Conservation (phyloP, 2,797 vertebrate genomes). For the Poeciliopsis gracilis region DNA sequence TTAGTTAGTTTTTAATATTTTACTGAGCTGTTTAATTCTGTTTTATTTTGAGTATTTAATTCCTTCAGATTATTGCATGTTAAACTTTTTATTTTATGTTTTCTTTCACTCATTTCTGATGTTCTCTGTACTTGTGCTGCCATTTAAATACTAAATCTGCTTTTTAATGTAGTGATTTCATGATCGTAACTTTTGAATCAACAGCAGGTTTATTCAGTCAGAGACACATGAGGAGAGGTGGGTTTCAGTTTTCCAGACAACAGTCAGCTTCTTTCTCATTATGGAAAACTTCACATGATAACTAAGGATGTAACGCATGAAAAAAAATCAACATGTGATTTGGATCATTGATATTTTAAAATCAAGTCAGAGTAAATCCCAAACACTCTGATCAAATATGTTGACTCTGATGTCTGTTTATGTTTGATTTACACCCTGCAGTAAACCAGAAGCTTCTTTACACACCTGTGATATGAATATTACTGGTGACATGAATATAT, state of each 20-base stretch:
- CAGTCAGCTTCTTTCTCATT: not conserved
- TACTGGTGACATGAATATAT: not conserved
- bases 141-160: slow-evolving; percentile 47
- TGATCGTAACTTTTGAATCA: slow-evolving; percentile 62
- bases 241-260: slow-evolving; percentile 8
- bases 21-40: too few species aligned
- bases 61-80: too few species aligned
- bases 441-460: not conserved
- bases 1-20: too few species aligned
- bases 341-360: not conserved
- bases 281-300: slow-evolving; percentile 10
- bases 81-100: too few species aligned
- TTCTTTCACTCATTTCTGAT: too few species aligned
- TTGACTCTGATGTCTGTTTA: not conserved
- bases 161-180: slow-evolving; percentile 48
- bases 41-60: too few species aligned
- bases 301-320: not conserved
- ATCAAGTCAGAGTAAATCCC: not conserved
- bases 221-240: slow-evolving; percentile 29
- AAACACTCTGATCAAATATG: not conserved
- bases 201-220: slow-evolving; percentile 27
- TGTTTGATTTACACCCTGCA: not conserved
- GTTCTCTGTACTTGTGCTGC: slow-evolving; percentile 42
- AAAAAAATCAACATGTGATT: not conserved
- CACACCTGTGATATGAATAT: not conserved